Evolutionary conservation across 2,888 invertebrate genomes (phyloP).

Genomic region (Archips xylosteana): DNA sequence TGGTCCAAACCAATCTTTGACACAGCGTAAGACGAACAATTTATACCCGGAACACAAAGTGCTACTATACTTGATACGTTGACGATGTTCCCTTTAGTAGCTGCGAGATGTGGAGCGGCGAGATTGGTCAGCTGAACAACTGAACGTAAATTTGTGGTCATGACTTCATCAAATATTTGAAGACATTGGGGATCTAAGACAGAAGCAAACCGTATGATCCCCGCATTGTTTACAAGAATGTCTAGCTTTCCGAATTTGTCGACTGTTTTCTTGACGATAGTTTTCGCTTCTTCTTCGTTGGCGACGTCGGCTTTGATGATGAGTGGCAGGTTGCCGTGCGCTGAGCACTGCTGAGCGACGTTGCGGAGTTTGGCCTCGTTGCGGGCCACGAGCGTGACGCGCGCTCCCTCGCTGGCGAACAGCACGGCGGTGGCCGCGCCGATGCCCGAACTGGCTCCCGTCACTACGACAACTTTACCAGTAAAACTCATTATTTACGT

Average conservation of each 20-base stretch:
- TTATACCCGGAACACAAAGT: slow-evolving; percentile 13
- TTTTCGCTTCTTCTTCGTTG: slow-evolving; percentile 52
- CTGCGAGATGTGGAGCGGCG: slow-evolving; percentile 54
- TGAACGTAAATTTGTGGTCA: slow-evolving; percentile 56
- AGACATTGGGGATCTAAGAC: slow-evolving; percentile 51
- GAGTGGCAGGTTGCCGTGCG: slow-evolving; percentile 49
- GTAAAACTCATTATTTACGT: slow-evolving; percentile 47
- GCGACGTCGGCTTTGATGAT: slow-evolving; percentile 55
- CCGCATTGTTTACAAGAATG: slow-evolving; percentile 62
- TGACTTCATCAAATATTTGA: slow-evolving; percentile 52
- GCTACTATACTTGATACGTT: slow-evolving; percentile 60
- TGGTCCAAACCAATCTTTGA: slow-evolving; percentile 92
- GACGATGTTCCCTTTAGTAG: slow-evolving; percentile 60
- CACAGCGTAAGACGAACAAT: slow-evolving; percentile 82
- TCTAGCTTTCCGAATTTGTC: slow-evolving; percentile 57
- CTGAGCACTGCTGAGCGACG: slow-evolving; percentile 48
- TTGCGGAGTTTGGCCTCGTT: slow-evolving; percentile 52
- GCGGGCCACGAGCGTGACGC: slow-evolving; percentile 56
- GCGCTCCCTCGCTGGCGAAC: slow-evolving; percentile 57
- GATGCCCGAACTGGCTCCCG: slow-evolving; percentile 65
- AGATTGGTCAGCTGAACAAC: slow-evolving; percentile 53
- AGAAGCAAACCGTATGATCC: slow-evolving; percentile 44
- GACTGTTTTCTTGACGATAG: slow-evolving; percentile 53
- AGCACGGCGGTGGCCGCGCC: slow-evolving; percentile 59
- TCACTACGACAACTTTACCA: slow-evolving; percentile 60